A percentile compares a stretch with the other conserved stretches of the same genome.
These are phyloP conservation scores for Passer montanus DNA, from an alignment of 2,113 vertebrate species.

Conservation along the genomic window DNA sequence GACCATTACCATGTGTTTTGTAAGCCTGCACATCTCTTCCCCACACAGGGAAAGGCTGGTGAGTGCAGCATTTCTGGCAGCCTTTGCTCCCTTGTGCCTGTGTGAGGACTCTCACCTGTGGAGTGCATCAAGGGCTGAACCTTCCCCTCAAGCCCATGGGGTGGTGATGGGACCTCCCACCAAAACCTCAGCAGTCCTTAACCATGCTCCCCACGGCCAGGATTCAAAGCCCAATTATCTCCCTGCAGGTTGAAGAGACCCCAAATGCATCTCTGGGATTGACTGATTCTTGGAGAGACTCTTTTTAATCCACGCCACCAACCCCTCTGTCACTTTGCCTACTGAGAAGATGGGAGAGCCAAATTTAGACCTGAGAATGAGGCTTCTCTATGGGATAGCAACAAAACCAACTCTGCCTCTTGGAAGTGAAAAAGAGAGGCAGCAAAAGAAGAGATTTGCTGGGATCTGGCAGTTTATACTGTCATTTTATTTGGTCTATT, in stretches of 20 bases:
- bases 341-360: not conserved
- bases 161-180: not conserved
- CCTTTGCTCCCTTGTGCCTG: not conserved
- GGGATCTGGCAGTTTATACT: conserved; percentile 46
- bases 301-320: not conserved
- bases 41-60: not conserved
- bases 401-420: not conserved
- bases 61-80: not conserved
- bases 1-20: not conserved
- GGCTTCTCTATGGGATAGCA: not conserved
- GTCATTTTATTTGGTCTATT: conserved; percentile 49
- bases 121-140: not conserved
- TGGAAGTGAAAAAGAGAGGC: not conserved
- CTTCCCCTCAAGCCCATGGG: not conserved
- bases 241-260: not conserved
- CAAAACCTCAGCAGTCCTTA: not conserved
- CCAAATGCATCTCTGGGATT: not conserved
- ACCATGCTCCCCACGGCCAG: rapidly evolving
- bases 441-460: conserved; percentile 36
- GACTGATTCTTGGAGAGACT: not conserved
- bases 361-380: not conserved
- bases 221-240: not conserved
- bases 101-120: not conserved
- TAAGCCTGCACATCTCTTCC: not conserved
- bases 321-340: not conserved